phyloP scores from a whole-genome alignment of 2,888 invertebrate species.

The Epistrophe eligans region DNA sequence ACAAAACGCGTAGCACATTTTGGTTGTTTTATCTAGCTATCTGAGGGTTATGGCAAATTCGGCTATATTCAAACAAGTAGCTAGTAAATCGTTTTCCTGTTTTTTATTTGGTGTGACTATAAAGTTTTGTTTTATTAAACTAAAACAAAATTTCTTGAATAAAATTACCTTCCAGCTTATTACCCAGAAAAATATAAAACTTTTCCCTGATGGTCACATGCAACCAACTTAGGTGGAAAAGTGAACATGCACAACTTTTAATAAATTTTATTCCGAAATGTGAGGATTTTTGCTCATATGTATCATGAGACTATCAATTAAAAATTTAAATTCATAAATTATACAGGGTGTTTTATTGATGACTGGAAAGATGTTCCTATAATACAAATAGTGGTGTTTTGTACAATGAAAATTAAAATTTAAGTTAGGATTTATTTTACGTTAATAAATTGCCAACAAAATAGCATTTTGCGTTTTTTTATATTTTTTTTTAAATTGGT shows the following conservation, averaged over 20 bases:
- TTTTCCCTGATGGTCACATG: neutral
- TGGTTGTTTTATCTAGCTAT: too few relatives aligned
- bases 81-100: neutral
- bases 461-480: too few relatives aligned
- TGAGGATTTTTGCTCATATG: neutral
- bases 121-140: neutral
- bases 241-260: neutral
- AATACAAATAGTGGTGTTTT: too few relatives aligned
- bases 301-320: constrained; percentile 1
- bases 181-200: neutral
- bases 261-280: neutral
- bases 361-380: neutral
- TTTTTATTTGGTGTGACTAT: neutral
- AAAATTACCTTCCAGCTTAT: neutral
- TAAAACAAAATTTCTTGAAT: neutral
- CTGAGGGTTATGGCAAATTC: too few relatives aligned
- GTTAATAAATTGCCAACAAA: too few relatives aligned
- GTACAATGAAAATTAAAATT: too few relatives aligned
- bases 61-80: neutral
- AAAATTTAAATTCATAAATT: neutral
- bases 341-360: neutral
- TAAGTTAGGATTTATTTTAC: too few relatives aligned
- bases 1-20: too few relatives aligned
- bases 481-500: too few relatives aligned
- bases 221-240: neutral